Evolutionary conservation across 2,888 invertebrate genomes (phyloP), one percentile per base, ranked within the genome.

Genomic region (Drosophila demipolita): DNA sequence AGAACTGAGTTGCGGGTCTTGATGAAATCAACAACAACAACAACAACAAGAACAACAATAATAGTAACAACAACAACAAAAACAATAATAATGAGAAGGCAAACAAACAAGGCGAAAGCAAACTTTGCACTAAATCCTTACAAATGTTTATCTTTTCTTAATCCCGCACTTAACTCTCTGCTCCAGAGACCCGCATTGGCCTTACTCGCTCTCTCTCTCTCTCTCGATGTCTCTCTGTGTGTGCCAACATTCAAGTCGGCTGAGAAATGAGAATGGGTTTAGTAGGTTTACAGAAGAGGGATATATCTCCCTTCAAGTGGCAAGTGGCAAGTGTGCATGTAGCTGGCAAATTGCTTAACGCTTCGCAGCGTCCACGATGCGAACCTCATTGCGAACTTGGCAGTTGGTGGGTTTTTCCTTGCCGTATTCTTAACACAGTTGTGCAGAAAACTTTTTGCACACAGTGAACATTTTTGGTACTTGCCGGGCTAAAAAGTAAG

Each of bases 141-240:
- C 92, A 92, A 91, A 91, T 91, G 92, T 92, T 91, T 92, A 92
- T 91, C 92, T 91, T 91, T 91, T 90, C 91, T 89, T 91, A 92
- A 91, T 91, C 91, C 90, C 80, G 82, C 91, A 91, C 91, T 91
- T 91, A 89, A 89, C 87, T 45, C 45, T 45, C 23, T 90, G 84
- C 80, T 75, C 35, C 6, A 80, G 88, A 78, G 88, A 78, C 83
- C 83, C 81, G 79, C 80, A 81, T 81, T 80, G 90, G 87, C 74
- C 84, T 72, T 15, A n/a, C 26, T 45, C 1, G 7, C 17, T n/a
- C 33, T 35, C 38, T 40, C 9, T 40, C 33, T 50, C 1, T 11
- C 0, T 45, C 20, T 45, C 1, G 8, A 8, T n/a, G 9, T 35
- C 38, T 40, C 9, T 49, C 1, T 48, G 3, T 26, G 3, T 50